Evolutionary conservation across 1,140 invertebrate species (phyloP), one percentile per base, ranked within the genome.

Genomic region (Meloidogyne floridensis): DNA sequence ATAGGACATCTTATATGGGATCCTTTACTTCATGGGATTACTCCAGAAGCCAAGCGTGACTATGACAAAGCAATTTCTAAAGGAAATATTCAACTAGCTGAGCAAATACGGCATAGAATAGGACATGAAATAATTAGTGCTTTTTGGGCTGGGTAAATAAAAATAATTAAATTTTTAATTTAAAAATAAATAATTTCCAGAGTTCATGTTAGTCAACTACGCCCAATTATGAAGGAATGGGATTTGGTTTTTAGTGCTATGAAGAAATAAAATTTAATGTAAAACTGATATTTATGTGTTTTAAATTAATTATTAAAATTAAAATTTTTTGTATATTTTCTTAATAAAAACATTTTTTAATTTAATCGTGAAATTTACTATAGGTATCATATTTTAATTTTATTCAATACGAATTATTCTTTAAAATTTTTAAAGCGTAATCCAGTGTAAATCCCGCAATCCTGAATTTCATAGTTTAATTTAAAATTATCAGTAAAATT

Each of bases 51-150:
- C n/a, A 65, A 65, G 15, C 15, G 59, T 7, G 59, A 65, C 10
- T 65, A 65, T 65, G 59, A 65, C 0, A n/a, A 65, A 65, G 59
- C 59, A 65, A 18, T 65, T 0, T n/a, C 59, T 18, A 65, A 65
- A 65, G 59, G 59, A 18, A 65, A 65, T 65, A 6, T 65, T 7
- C 59, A 65, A 65, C 15, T n/a, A 65, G 59, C 59, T 6, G 59
- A 65, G n/a, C 59, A 65, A 65, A 65, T 65, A 4, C 15, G 59
- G 59, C 59, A 65, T 65, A 65, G 59, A 65, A 65, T 65, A 7
- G 59, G 59, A 65, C 59, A 65, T 65, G 59, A 65, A 65, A 18
- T 65, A n/a, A 65, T 65, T n/a, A 65, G n/a, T 65, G 59, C 59
- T 6, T 65, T 65, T 65, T 65, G 59, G 59, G 59, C 59, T 65